Percentiles rank a stretch among this genome's conserved stretches.
Conservation (phyloP, 2,888 invertebrate species). For the Clanis bilineata region DNA sequence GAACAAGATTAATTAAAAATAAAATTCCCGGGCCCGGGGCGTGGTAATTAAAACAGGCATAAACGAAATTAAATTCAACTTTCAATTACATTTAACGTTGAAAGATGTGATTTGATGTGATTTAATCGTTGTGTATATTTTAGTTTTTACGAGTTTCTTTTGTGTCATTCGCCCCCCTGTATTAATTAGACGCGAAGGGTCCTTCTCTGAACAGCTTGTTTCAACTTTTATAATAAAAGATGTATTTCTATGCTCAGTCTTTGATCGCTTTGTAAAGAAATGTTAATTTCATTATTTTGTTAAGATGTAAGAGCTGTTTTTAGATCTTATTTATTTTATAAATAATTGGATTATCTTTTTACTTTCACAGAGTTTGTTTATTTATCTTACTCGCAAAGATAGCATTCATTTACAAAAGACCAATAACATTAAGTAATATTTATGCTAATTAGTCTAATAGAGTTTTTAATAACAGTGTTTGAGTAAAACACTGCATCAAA, state of each 20-base stretch:
- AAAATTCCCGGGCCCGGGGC: constrained; percentile 50
- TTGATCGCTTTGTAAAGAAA: neutral
- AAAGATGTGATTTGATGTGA: constrained; percentile 36
- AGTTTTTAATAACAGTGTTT: neutral
- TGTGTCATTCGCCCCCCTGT: constrained; percentile 10
- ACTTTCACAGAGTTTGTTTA: neutral
- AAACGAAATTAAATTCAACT: constrained; percentile 54
- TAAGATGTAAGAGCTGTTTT: neutral
- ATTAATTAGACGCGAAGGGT: constrained; percentile 30
- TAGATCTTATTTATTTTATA: neutral
- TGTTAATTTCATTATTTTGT: neutral
- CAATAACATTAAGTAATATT: neutral
- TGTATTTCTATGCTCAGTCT: neutral
- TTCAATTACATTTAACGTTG: constrained; percentile 47
- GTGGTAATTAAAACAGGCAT: constrained; percentile 60
- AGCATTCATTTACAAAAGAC: neutral
- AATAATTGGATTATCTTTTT: neutral
- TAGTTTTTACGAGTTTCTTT: constrained; percentile 30
- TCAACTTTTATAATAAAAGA: constrained; percentile 17
- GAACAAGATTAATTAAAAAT: constrained; percentile 66
- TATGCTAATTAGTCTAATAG: neutral
- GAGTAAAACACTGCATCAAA: neutral
- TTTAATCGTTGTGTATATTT: constrained; percentile 41
- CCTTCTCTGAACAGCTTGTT: constrained; percentile 23
- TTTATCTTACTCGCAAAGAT: neutral